A percentile compares a stretch with the other conserved stretches of the same genome.
phyloP scores from a whole-genome alignment of 2,797 vertebrate genomes.

The Otolemur crassicaudatus region DNA sequence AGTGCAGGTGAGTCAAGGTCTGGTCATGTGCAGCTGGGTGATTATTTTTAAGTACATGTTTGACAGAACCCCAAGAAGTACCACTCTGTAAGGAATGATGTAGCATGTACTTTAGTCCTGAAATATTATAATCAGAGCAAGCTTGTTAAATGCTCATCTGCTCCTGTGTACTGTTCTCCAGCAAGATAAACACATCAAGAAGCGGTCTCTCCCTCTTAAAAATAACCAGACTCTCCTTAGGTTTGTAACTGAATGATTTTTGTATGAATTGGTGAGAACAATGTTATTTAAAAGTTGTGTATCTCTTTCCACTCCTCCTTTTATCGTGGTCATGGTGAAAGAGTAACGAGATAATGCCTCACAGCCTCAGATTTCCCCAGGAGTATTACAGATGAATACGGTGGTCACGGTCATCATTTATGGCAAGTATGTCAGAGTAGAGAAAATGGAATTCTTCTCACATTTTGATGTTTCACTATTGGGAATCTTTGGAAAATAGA shows the following conservation, averaged over 20 bases:
- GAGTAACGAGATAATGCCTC: not conserved
- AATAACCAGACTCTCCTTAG: not conserved
- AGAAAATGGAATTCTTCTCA: not conserved
- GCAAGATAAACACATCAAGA: not conserved
- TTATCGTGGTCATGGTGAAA: not conserved
- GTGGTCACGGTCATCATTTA: not conserved
- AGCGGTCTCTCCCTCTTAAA: not conserved
- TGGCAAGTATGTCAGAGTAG: not conserved
- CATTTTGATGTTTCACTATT: not conserved
- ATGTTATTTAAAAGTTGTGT: not conserved
- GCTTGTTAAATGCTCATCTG: not conserved
- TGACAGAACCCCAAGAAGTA: not conserved
- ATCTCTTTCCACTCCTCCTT: not conserved
- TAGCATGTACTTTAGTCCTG: not conserved
- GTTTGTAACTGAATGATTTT: not conserved
- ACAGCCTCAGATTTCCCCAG: not conserved
- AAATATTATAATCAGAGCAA: not conserved
- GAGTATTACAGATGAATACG: constrained; percentile 6
- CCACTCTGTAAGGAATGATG: not conserved
- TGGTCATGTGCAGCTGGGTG: not conserved
- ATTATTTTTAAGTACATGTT: constrained; percentile 17
- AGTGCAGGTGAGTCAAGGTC: not conserved
- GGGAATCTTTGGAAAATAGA: constrained; percentile 17
- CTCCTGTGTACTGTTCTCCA: not conserved
- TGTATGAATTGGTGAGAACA: constrained; percentile 3